phyloP scores from a whole-genome alignment of 2,113 vertebrate species.

The Romanogobio albipinnatus region DNA sequence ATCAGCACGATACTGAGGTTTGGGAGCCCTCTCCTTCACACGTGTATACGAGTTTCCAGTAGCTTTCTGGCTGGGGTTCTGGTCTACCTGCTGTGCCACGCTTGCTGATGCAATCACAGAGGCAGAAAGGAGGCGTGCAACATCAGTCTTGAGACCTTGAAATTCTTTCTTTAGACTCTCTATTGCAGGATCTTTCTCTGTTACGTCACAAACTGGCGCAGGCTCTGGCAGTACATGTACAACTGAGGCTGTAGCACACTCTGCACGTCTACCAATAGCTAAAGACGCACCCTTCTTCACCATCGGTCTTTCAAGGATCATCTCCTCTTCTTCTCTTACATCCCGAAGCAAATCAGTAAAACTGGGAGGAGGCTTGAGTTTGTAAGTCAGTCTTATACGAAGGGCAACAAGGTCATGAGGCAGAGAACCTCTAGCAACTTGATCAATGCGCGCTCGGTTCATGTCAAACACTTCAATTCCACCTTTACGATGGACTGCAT shows the following conservation, averaged over 20 bases:
- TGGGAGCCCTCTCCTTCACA: neutral
- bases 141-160: neutral
- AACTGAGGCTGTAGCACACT: too few species aligned
- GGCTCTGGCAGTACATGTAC: neutral
- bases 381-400: slow-evolving; percentile 27
- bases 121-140: neutral
- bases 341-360: neutral
- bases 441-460: too few species aligned
- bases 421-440: too few species aligned
- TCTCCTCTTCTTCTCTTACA: slow-evolving; percentile 5
- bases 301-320: neutral
- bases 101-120: neutral
- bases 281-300: too few species aligned
- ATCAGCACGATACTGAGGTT: neutral
- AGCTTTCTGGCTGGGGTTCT: neutral
- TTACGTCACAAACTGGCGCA: too few species aligned
- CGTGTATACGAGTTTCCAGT: neutral
- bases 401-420: too few species aligned
- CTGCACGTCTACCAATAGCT: too few species aligned
- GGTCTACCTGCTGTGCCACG: neutral
- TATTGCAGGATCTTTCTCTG: too few species aligned
- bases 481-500: too few species aligned
- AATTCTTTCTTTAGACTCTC: neutral
- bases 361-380: too few species aligned
- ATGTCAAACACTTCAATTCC: too few species aligned